Evolutionary conservation across 2,797 vertebrate species (phyloP), one percentile per base, ranked within the genome.

Genomic region (Gallinago solitaria): DNA sequence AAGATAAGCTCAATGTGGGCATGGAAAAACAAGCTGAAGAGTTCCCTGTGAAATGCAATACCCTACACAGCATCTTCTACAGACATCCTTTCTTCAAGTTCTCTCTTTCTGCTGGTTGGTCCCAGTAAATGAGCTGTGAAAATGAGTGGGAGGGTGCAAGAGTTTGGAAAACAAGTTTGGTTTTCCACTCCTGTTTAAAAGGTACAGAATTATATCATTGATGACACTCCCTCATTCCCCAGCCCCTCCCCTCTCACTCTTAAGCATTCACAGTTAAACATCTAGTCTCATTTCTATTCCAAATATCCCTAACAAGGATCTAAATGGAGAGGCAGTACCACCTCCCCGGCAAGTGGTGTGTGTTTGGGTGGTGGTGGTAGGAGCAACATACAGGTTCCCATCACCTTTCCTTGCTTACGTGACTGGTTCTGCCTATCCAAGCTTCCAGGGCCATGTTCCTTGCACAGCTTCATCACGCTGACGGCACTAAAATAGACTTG

Each of bases 401-500:
- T n/a, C 59, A 3, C 4, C 1, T 41, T 35, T 27, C 13, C 64
- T 70, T 43, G 9, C 64, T 45, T 3, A 2, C 2, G 19, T 15
- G 28, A 14, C 21, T 50, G 16, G 12, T 50, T 87, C 32, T 83
- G 54, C 65, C 56, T 64, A 8, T 13, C n/a, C 43, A 25, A 4
- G 32, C n/a, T 64, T 50, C 28, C 39, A 25, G 12, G 28, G 47
- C 50, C 17, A 1, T 0, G 1, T 5, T 77, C 12, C 12, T 35
- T 41, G 18, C 61, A 69, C 35, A 57, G 9, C 35, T 83, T 54
- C 47, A 43, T 27, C 41, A 16, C 0, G 1, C 50, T 11, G 75
- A 39, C 19, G 35, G 23, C 12, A 11, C 35, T 19, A 32, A 45
- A 41, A 45, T 23, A 59, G 53, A 41, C 11, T 19, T 27, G 25